Conservation (phyloP, 2,888 invertebrate genomes). For the Anaspis maculata region DNA sequence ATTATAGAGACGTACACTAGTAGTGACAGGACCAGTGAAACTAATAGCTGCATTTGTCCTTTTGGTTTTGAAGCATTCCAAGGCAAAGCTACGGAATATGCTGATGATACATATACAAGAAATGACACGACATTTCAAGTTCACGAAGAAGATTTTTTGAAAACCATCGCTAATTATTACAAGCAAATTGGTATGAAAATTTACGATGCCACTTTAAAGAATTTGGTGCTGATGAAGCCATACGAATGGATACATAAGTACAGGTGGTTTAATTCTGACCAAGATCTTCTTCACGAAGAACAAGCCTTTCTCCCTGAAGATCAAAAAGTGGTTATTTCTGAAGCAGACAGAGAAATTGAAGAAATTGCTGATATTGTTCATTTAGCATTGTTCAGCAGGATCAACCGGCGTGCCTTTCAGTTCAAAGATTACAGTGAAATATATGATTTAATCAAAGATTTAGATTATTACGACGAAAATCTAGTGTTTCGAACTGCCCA, state of each 20-base stretch:
- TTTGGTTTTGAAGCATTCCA: not conserved
- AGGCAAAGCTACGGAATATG: no score
- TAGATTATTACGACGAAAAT: no score
- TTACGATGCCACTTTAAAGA: slow-evolving; percentile 13
- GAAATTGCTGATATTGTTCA: slow-evolving; percentile 7
- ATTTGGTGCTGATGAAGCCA: slow-evolving; percentile 16
- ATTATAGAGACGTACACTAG: no score
- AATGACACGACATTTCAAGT: slow-evolving; percentile 8
- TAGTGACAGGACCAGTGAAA: no score
- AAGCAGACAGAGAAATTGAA: slow-evolving; percentile 6
- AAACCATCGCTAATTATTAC: slow-evolving; percentile 20
- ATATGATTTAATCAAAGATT: no score
- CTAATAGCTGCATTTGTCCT: not conserved
- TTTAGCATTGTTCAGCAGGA: slow-evolving; percentile 6
- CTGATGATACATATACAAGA: no score
- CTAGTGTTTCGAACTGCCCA: no score
- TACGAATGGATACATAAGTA: no score
- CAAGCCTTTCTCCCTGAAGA: slow-evolving; percentile 1
- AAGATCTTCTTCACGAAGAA: no score
- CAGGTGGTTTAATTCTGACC: no score
- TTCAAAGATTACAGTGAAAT: no score
- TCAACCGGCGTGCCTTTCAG: slow-evolving; percentile 2
- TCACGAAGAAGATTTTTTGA: slow-evolving; percentile 20
- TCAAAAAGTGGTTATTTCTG: slow-evolving; percentile 3
- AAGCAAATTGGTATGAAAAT: slow-evolving; percentile 16